Percentiles rank a stretch among this genome's conserved stretches.
phyloP scores from a whole-genome alignment of 2,113 vertebrate genomes.

The Vulpes vulpes region DNA sequence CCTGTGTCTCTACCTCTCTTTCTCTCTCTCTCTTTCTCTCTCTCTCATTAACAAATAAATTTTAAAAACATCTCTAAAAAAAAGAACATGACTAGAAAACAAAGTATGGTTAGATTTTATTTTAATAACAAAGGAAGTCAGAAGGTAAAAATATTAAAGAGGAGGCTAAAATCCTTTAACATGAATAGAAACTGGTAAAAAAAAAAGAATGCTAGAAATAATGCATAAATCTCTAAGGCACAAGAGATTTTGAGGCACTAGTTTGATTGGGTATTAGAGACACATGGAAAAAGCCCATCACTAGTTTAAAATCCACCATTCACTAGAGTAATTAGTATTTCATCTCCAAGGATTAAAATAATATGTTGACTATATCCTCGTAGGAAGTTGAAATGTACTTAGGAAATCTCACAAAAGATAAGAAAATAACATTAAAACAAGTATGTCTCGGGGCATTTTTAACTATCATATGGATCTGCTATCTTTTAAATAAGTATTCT shows the following conservation, averaged over 20 bases:
- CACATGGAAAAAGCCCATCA: background rate
- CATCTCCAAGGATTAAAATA: conserved; percentile 33
- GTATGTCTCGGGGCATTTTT: background rate
- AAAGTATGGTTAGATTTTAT: background rate
- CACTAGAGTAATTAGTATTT: conserved; percentile 31
- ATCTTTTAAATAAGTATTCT: conserved; percentile 61
- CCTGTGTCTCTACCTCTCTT: too few species aligned
- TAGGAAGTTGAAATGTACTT: conserved; percentile 23
- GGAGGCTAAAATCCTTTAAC: conserved; percentile 17
- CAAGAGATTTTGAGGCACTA: conserved; percentile 14
- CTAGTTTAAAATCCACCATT: background rate
- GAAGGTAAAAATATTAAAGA: background rate
- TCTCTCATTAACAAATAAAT: too few species aligned
- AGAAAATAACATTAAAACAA: conserved; percentile 34
- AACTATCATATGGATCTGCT: background rate
- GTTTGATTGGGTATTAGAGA: conserved; percentile 33
- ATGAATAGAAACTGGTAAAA: background rate
- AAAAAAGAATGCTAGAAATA: background rate
- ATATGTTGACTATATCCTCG: background rate
- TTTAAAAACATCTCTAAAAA: too few species aligned
- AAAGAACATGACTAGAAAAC: background rate
- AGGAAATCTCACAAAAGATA: conserved; percentile 42
- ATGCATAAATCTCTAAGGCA: background rate
- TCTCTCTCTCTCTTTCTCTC: too few species aligned
- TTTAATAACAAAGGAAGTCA: conserved; percentile 26